Evolutionary conservation across 2,797 vertebrate genomes (phyloP).

Genomic region (Xiphophorus birchmanni): DNA sequence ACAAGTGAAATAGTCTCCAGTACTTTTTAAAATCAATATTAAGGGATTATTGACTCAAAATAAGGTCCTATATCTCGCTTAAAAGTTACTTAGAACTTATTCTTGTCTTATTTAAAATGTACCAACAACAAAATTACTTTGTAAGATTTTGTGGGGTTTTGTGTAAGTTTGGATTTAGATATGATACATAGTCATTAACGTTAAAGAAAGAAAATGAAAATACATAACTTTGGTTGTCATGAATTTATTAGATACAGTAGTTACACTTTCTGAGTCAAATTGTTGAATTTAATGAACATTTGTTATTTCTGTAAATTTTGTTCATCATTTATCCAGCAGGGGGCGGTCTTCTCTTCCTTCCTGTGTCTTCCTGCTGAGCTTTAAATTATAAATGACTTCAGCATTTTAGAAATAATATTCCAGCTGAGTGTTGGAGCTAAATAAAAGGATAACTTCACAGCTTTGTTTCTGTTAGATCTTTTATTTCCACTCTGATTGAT

Average conservation of each 20-base stretch:
- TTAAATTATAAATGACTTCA: neutral
- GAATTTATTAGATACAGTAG: neutral
- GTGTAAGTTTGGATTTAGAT: neutral
- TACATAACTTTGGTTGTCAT: neutral
- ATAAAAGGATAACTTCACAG: neutral
- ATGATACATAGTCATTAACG: neutral
- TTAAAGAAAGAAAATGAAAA: neutral
- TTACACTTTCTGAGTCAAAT: neutral
- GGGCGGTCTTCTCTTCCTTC: neutral
- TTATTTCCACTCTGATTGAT: neutral
- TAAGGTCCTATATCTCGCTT: too few relatives aligned
- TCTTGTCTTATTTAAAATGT: neutral
- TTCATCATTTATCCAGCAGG: conserved; percentile 4
- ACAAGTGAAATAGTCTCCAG: too few relatives aligned
- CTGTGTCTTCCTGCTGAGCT: neutral
- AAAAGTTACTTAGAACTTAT: too few relatives aligned
- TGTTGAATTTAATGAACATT: neutral
- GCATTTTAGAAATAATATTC: neutral
- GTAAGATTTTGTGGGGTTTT: too few relatives aligned
- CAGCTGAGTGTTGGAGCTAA: neutral
- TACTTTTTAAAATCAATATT: too few relatives aligned
- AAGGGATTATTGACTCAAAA: too few relatives aligned
- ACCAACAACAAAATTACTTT: too few relatives aligned
- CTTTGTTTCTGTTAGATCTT: neutral
- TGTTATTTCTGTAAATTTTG: neutral